A percentile compares a stretch with the other conserved stretches of the same genome.
Evolutionary conservation across 2,888 invertebrate species (phyloP).

Genomic region (Anaspis maculata): DNA sequence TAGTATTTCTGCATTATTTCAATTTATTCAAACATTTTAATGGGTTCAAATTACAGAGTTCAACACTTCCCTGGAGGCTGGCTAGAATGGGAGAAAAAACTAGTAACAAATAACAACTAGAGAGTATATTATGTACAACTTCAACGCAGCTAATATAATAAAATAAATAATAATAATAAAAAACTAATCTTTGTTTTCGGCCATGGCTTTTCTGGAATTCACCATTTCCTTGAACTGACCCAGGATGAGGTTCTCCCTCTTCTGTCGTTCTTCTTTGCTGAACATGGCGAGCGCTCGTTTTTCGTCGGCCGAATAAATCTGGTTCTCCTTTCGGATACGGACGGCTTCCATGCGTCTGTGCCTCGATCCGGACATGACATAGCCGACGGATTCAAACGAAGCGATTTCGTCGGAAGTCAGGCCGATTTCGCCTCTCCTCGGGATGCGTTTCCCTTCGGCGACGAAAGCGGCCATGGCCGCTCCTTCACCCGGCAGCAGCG

Average conservation of each 20-base stretch:
- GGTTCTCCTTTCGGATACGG: constrained; percentile 97
- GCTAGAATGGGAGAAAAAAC: too few species aligned
- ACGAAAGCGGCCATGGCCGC: constrained; percentile 99
- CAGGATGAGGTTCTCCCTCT: constrained; percentile 91
- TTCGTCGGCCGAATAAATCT: constrained; percentile 98
- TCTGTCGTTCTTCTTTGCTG: constrained; percentile 94
- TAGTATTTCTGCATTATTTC: too few species aligned
- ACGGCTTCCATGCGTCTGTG: constrained; percentile 99
- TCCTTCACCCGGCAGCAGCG: constrained; percentile 93
- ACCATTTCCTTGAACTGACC: constrained; percentile 91
- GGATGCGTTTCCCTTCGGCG: constrained; percentile 97
- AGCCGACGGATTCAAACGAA: constrained; percentile 85
- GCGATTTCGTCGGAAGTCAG: constrained; percentile 93
- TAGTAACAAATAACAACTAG: too few species aligned
- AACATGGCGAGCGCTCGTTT: constrained; percentile 97
- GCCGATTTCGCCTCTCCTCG: constrained; percentile 96
- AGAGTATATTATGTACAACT: too few species aligned
- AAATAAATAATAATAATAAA: constrained; percentile 1
- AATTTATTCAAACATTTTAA: too few species aligned
- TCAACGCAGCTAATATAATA: too few species aligned
- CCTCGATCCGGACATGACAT: constrained; percentile 86
- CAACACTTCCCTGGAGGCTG: constrained; percentile 23
- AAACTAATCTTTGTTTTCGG: constrained; percentile 42
- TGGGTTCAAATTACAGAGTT: too few species aligned
- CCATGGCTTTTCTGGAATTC: constrained; percentile 60